Evolutionary conservation across 2,888 invertebrate genomes (phyloP), one percentile per base, ranked within the genome.

Genomic region (Euclidia mi): DNA sequence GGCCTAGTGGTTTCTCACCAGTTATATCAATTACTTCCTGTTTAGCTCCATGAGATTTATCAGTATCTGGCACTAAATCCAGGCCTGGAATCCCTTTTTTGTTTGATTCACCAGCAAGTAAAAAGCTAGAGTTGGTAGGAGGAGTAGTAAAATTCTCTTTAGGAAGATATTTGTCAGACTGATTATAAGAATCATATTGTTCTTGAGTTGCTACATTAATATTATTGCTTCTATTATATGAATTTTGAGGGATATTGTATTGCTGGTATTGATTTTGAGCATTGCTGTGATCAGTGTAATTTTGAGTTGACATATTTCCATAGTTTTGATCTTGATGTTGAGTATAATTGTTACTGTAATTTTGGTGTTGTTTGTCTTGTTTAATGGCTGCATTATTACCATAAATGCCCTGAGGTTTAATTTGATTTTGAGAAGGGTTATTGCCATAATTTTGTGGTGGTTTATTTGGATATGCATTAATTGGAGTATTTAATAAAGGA

Each of bases 51-150:
- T 56, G 28, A 20, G 56, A 29, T 73, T 79, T 89, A 35, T 88
- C 88, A 56, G 67, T 79, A 2, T 95, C 95, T 63, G 92, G 94
- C 7, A 96, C 96, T 57, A 97, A 94, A 92, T 97, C 97, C 53
- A 97, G 92, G 0, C 97, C 97, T 7, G 97, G 97, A 78, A 97
- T 97, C 35, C 96, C 96, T 73, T 95, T 95, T 73, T 95, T 95
- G 45, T 81, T 75, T 18, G 85, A 76, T 29, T 78, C 83, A 78
- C 75, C 82, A 52, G 81, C 73, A 18, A 87, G 85, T 35, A 94
- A 71, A 74, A 93, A 94, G 56, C 75, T 84, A 34, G 88, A 62
- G 46, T 78, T 85, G 32, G 74, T 74, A 44, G 59, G 49, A 50
- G 57, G 58, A 10, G 45, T 51, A 46, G 63, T 60, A 38, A 60